Base-by-base conservation (phyloP, 2,888 invertebrate species). In the Polyommatus iphigenia region DNA sequence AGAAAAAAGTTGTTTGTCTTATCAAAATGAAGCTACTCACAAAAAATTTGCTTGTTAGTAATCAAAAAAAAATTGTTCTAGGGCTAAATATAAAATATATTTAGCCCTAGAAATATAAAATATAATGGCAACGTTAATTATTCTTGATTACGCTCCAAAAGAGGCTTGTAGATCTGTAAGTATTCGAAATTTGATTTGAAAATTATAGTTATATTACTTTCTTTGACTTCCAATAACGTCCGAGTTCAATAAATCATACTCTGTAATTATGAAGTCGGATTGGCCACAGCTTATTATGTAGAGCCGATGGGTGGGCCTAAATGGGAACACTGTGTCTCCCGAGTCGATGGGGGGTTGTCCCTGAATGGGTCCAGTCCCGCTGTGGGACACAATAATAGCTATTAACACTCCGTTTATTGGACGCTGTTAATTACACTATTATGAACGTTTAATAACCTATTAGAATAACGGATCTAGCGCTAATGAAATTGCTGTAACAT, bases 241-340 rank as follows among this genome's bases (percentile, higher is more conserved):
- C 67, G 29, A 67, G 29, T 67, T 67, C 15, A 24, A 67, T 67
- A 67, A 67, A 67, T 67, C 67, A 32, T 15, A 67, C 29, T 67
- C 13, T 29, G 67, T 67, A 67, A 67, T 67, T 67, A 67, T 32
- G 29, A 29, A 67, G 67, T 67, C 29, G 29, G 29, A 32, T 62
- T 67, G 67, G 67, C 67, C 67, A 32, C 13, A 0, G 3, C 62
- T 67, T 67, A 67, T 67, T 29, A 67, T 32, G 24, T 62, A 62
- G 29, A 32, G 67, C 29, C 67, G 67, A 67, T 67, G 67, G 67
- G 67, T 67, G 67, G 67, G 18, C 29, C 29, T 32, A 15, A 67
- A 67, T 67, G 67, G 67, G 67, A 32, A 67, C 67, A 32, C 59
- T 59, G 13, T 67, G 29, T 67, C 29, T 67, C 29, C 6, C 29